Percentiles rank a stretch among this genome's conserved stretches.
Conservation (phyloP, 2,797 vertebrate species). For the Halcyon chelicuti region DNA sequence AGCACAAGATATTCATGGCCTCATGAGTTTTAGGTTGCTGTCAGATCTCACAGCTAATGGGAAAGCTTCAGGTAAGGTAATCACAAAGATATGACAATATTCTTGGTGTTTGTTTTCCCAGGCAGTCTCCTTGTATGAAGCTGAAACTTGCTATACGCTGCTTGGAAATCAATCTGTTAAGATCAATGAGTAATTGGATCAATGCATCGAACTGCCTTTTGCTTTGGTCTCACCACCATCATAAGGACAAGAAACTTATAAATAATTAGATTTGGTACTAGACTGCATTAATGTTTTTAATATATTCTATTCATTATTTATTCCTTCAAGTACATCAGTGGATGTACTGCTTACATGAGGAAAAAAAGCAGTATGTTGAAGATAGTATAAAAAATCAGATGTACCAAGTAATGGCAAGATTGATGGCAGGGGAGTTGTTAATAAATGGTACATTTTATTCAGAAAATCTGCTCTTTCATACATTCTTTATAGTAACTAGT, state of each 20-base stretch:
- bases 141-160: not conserved
- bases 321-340: not conserved
- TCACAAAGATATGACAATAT: not conserved
- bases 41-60: not conserved
- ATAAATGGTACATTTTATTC: not conserved
- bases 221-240: not conserved
- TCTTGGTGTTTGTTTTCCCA: not conserved
- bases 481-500: not conserved
- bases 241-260: not conserved
- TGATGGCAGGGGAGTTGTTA: not conserved
- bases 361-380: not conserved
- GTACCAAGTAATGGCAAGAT: not conserved
- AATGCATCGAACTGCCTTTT: not conserved
- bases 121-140: not conserved
- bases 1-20: not conserved
- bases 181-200: not conserved
- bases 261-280: not conserved
- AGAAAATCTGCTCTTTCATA: not conserved
- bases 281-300: not conserved
- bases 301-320: not conserved
- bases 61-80: not conserved
- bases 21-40: not conserved
- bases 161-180: not conserved
- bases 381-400: not conserved
- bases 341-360: not conserved